Conservation (phyloP, 2,888 invertebrate species). For the Leptothorax acervorum region DNA sequence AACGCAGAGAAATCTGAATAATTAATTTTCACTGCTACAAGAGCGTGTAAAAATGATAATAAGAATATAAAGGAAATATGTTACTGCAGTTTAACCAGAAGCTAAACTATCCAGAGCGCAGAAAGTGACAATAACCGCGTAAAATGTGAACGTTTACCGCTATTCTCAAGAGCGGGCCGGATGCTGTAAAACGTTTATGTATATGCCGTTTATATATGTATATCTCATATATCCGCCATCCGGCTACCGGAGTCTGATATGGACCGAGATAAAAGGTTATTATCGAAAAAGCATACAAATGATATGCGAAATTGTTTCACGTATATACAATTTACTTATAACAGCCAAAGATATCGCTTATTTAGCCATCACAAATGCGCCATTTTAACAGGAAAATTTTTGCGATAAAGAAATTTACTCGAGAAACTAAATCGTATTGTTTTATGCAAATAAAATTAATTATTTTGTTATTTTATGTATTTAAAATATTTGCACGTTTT, state of each 20-base stretch:
- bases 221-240: conserved; percentile 4
- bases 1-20: neutral
- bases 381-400: neutral
- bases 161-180: neutral
- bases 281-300: conserved; percentile 40
- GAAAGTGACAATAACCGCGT: conserved; percentile 23
- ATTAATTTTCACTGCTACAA: conserved; percentile 5
- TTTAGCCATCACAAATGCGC: neutral
- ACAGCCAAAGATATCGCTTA: neutral
- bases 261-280: conserved; percentile 57
- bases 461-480: neutral
- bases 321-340: neutral
- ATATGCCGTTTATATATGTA: conserved; percentile 13
- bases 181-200: conserved; percentile 40
- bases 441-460: conserved; percentile 11
- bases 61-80: neutral
- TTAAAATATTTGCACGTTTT: neutral
- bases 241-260: conserved; percentile 46
- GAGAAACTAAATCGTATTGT: neutral
- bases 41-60: neutral
- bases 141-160: conserved; percentile 12
- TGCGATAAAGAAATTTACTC: neutral
- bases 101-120: neutral
- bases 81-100: neutral
- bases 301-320: neutral